These are phyloP conservation scores for Aradophagus sp. DNA, from an alignment of 1,140 invertebrate genomes.

Conservation along the genomic window DNA sequence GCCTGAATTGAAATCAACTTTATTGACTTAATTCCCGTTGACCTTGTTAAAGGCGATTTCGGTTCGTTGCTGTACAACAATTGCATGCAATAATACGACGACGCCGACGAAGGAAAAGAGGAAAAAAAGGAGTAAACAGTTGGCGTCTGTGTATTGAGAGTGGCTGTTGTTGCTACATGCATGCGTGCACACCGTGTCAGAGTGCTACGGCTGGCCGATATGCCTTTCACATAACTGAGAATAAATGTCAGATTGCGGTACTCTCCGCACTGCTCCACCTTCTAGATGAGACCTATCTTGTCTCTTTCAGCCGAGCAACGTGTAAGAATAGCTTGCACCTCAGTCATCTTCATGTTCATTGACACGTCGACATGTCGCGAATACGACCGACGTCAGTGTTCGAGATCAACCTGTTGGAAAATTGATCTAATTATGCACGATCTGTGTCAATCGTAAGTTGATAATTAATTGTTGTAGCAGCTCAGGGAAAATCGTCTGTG, in stretches of 20 bases:
- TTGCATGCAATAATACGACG: constrained; percentile 3
- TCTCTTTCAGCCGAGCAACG: constrained; percentile 53
- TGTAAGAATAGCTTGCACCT: constrained; percentile 49
- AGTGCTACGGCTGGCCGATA: constrained; percentile 66
- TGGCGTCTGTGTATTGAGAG: constrained; percentile 3
- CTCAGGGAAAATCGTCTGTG: no score
- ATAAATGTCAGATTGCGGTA: constrained; percentile 69
- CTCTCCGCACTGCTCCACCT: constrained; percentile 61
- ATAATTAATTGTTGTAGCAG: no score
- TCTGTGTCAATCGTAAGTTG: constrained; percentile 1
- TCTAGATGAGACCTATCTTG: constrained; percentile 64
- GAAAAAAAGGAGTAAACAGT: no score
- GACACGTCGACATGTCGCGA: constrained; percentile 31
- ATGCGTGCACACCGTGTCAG: constrained; percentile 65
- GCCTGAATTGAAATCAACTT: constrained; percentile 37
- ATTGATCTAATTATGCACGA: constrained; percentile 31
- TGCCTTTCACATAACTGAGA: constrained; percentile 75
- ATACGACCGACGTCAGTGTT: constrained; percentile 5
- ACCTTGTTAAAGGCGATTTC: constrained; percentile 5
- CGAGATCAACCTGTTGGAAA: constrained; percentile 16
- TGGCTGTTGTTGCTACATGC: constrained; percentile 24
- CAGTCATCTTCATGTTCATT: constrained; percentile 32
- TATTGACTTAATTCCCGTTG: constrained; percentile 32
- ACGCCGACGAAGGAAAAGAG: no score
- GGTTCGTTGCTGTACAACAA: constrained; percentile 2